Conservation (phyloP, 2,888 invertebrate genomes). For the Morinoia aosen region DNA sequence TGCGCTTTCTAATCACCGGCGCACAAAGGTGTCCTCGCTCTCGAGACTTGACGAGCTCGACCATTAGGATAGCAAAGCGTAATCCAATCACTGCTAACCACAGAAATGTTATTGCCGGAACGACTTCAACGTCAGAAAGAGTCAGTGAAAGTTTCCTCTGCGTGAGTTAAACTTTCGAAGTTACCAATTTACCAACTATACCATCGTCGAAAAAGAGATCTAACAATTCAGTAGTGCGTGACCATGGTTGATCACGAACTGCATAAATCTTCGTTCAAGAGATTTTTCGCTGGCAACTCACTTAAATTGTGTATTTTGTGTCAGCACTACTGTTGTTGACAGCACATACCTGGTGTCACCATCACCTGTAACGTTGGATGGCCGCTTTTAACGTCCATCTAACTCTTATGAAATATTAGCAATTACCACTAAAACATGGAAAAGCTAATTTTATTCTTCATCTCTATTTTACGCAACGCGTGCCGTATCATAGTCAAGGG, state of each 20-base stretch:
- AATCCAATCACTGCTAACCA: slow-evolving; percentile 19
- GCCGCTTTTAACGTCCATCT: neutral
- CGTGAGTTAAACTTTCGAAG: neutral
- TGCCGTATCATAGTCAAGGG: neutral
- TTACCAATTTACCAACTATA: neutral
- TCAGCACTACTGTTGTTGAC: neutral
- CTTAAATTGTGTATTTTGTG: neutral
- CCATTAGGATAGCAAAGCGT: neutral
- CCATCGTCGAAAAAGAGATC: neutral
- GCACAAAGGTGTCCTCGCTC: neutral
- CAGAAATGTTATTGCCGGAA: neutral
- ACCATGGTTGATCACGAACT: neutral
- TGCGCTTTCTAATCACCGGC: slow-evolving; percentile 15
- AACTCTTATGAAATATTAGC: neutral
- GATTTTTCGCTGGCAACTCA: neutral
- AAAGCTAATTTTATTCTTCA: neutral
- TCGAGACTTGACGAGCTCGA: neutral
- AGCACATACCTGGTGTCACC: neutral
- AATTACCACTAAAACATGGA: neutral
- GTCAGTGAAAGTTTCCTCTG: neutral
- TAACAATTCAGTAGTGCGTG: neutral
- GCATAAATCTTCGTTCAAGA: neutral
- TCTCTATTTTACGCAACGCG: neutral
- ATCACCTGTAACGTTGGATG: neutral
- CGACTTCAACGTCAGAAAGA: neutral